phyloP scores from a whole-genome alignment of 2,888 invertebrate species.

The Meghimatium bilineatum region DNA sequence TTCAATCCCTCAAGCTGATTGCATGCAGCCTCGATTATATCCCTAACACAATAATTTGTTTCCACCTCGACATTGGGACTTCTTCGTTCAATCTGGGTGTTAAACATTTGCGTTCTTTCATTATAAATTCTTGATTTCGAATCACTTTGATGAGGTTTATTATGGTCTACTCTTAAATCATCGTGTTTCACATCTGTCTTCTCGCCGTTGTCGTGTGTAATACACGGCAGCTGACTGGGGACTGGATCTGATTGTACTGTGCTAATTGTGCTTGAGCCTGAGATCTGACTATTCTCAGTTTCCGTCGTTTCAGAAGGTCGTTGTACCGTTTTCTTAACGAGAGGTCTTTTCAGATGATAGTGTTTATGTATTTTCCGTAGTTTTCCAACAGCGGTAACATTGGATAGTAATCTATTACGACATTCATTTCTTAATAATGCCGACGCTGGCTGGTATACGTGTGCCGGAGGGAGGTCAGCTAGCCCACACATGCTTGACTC shows the following conservation, averaged over 20 bases:
- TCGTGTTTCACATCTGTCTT: background rate
- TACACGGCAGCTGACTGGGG: background rate
- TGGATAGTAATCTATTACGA: background rate
- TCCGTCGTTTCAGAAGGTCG: no score
- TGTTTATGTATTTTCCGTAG: background rate
- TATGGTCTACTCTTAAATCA: background rate
- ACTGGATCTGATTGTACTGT: background rate
- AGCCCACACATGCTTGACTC: no score
- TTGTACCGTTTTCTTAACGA: background rate
- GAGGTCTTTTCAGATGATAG: background rate
- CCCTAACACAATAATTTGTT: background rate
- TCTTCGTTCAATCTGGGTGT: background rate
- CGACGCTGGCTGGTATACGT: background rate
- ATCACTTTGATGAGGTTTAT: background rate
- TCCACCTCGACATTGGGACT: background rate
- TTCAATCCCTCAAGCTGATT: background rate
- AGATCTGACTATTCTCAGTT: background rate
- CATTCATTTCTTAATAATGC: background rate
- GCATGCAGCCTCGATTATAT: background rate
- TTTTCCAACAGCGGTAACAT: background rate
- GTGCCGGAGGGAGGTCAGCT: background rate
- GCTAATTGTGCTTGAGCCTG: background rate
- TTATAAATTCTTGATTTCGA: background rate
- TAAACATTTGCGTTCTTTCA: background rate
- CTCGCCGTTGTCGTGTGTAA: background rate